These are phyloP conservation scores for Lampris incognitus DNA, from an alignment of 2,113 vertebrate species.

Conservation along the genomic window DNA sequence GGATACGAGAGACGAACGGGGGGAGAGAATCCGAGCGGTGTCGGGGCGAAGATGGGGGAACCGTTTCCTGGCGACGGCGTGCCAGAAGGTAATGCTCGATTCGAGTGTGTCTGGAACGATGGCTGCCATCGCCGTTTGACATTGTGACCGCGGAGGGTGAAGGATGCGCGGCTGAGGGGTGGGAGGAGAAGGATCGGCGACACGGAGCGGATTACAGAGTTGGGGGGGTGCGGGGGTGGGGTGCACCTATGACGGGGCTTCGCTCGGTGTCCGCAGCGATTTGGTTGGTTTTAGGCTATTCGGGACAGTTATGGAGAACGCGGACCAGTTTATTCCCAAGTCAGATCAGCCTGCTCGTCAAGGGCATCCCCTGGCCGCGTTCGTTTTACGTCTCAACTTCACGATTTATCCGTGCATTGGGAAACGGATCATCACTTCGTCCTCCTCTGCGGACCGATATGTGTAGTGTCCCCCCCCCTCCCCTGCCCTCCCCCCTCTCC, in stretches of 20 bases:
- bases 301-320: not conserved
- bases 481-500: no score
- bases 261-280: conserved; percentile 26
- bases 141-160: conserved; percentile 79
- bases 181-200: conserved; percentile 61
- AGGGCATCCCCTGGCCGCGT: conserved; percentile 42
- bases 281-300: conserved; percentile 4
- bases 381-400: not conserved
- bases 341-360: conserved; percentile 34
- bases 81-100: conserved; percentile 58
- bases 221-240: conserved; percentile 41
- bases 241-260: conserved; percentile 41
- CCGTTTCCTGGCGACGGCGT: conserved; percentile 17
- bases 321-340: not conserved
- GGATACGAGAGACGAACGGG: conserved; percentile 41
- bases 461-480: not conserved
- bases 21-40: conserved; percentile 33
- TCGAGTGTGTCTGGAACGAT: not conserved
- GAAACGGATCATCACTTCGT: conserved; percentile 40
- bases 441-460: conserved; percentile 43
- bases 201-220: conserved; percentile 45
- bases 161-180: conserved; percentile 71
- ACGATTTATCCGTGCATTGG: not conserved
- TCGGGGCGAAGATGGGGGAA: conserved; percentile 69
- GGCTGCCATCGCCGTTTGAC: conserved; percentile 66